Base-by-base conservation (phyloP, 2,797 vertebrate genomes). In the Molossus molossus region DNA sequence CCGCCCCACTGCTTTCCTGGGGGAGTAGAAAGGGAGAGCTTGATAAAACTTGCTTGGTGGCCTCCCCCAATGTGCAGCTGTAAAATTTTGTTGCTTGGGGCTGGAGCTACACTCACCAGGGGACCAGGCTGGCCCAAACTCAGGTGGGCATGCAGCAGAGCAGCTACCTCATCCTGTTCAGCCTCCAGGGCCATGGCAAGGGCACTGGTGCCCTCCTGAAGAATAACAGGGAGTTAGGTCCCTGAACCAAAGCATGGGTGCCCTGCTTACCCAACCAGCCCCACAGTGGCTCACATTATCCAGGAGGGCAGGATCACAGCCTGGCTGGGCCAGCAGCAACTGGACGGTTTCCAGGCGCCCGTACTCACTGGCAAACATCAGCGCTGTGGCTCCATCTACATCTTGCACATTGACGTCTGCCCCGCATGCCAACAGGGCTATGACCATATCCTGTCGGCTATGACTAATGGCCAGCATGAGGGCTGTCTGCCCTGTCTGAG, bases 301-400 rank as follows among this genome's bases (percentile, higher is more conserved):
- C 83, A 99, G 85, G 0, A 99, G 97, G 96, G 99, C 98, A 48
- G 99, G 96, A 96, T 99, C 98, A 0, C 99, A 99, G 64, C 98
- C 98, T 0, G 99, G 98, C 98, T 99, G 99, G 58, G 99, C 99
- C 97, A 99, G 98, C 90, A 99, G 99, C 97, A 99, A 97, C 69
- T 98, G 99, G 65, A 99, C 99, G 0, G 99, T 99, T 97, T 99
- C 99, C 0, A 98, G 88, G 0, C 99, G 99, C 27, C 99, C 99
- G 0, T 99, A 99, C 95, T 99, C 99, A 0, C 99, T 99, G 96
- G 99, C 99, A 0, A 99, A 99, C 99, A 99, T 99, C 29, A 99
- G 98, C 0, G 99, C 99, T 0, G 99, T 99, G 0, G 99, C 99
- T 50, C 99, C 99, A 37, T 99, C 99, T 0, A 99, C 99, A 0